Base-by-base conservation (phyloP, 2,888 invertebrate genomes). In the Argyresthia albistria region DNA sequence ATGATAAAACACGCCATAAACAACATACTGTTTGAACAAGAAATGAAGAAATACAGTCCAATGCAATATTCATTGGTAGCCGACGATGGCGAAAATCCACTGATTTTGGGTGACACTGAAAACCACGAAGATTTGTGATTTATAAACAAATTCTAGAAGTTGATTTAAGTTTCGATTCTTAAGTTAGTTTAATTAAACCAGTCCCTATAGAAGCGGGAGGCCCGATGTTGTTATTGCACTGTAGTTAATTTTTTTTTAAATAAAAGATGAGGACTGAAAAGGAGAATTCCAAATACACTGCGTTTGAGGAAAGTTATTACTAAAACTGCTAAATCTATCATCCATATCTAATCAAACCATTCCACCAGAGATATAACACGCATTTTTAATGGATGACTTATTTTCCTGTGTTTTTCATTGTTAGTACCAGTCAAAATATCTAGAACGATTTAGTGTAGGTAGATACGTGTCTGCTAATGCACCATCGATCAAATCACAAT, bases 1-100 rank as follows among this genome's bases (percentile, higher is more conserved):
- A 81, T 86, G 80, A 84, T 86, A 45, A 84, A 87, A 52, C 84
- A 84, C 55, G 84, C 84, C 0, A 86, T 87, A 2, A 84, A 86
- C 51, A 86, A 84, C 53, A 83, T 86, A 45, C 55, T 84, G 11
- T 86, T 83, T 57, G 86, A 86, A 54, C 83, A 83, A 51, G 86
- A 86, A 57, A 86, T 86, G 84, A 82, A 81, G 59, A 81, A 77
- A 52, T 87, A 80, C 50, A 73, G 62, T 37, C 54, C 60, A 1
- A 63, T 65, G 1, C 74, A 75, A 53, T 79, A 76, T 37, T 66
- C 76, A 0, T 56, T 76, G 6, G 53, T 72, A 1, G 69, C 63
- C 0, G 79, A 80, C 14, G 51, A 43, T 14, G 43, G 45, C 14
- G 78, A 77, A 51, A 83, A 83, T 46, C 81, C 81, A 0, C 57